Percentiles rank a stretch among this genome's conserved stretches.
Conservation (phyloP, 1,140 invertebrate species). For the Achroia grisella region DNA sequence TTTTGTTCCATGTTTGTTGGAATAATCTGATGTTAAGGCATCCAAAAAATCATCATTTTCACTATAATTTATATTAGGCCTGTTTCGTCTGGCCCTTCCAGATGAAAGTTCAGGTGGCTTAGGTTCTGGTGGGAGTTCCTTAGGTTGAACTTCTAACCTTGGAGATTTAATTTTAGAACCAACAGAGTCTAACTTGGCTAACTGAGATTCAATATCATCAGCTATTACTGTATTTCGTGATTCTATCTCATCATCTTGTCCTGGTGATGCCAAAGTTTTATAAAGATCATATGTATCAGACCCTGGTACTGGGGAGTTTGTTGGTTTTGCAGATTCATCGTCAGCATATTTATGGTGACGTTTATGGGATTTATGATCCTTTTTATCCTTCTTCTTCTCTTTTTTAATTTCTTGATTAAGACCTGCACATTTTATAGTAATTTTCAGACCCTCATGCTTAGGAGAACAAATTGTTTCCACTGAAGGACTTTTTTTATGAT, state of each 20-base stretch:
- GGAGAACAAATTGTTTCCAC: constrained; percentile 62
- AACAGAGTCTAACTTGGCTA: constrained; percentile 52
- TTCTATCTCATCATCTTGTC: constrained; percentile 36
- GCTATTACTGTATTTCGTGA: constrained; percentile 9
- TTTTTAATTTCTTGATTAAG: constrained; percentile 70
- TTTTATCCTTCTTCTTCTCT: constrained; percentile 66
- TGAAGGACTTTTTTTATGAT: constrained; percentile 58
- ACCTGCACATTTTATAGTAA: constrained; percentile 70
- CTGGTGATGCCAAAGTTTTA: constrained; percentile 64
- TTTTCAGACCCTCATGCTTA: constrained; percentile 68
- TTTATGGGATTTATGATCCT: constrained; percentile 63
- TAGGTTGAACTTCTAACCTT: constrained; percentile 38
- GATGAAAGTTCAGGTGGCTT: constrained; percentile 52
- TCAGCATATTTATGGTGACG: constrained; percentile 58
- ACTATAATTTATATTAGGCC: constrained; percentile 71
- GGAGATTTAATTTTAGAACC: constrained; percentile 32
- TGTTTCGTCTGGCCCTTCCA: constrained; percentile 65
- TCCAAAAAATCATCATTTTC: constrained; percentile 70
- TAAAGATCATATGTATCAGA: constrained; percentile 71
- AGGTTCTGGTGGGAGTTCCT: constrained; percentile 53
- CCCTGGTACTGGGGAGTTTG: constrained; percentile 67
- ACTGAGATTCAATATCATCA: constrained; percentile 55
- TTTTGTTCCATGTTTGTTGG: constrained; percentile 43
- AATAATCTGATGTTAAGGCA: constrained; percentile 29
- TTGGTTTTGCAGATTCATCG: constrained; percentile 62